Conservation (phyloP, 2,113 vertebrate genomes). For the Setophaga kirtlandii region DNA sequence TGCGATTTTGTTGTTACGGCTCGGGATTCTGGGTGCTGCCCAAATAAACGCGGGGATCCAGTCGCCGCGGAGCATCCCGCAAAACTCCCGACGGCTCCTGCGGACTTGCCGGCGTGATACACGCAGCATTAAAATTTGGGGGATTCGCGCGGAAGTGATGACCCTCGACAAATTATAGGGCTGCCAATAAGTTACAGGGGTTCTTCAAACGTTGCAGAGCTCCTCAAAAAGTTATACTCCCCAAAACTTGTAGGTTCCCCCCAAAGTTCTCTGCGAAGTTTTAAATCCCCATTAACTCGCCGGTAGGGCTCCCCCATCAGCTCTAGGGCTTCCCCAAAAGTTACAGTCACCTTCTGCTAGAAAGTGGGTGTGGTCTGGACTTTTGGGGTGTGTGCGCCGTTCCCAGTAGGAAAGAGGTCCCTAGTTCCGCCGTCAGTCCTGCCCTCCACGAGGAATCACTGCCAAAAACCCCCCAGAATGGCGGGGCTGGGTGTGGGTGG, state of each 20-base stretch:
- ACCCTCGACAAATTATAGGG: not conserved
- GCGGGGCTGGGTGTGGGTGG: not conserved
- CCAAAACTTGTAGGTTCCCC: accelerated
- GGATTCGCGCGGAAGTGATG: not conserved
- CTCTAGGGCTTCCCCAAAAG: not conserved
- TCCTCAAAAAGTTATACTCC: not conserved
- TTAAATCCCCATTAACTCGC: not conserved
- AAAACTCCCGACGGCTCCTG: not conserved
- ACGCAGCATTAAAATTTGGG: not conserved
- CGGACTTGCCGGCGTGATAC: too few species aligned
- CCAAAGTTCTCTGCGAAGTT: not conserved
- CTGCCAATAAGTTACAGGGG: not conserved
- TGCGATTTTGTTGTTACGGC: accelerated
- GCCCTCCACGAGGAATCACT: accelerated
- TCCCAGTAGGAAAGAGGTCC: not conserved
- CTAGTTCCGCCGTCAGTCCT: not conserved
- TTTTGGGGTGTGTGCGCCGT: not conserved
- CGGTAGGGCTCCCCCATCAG: not conserved
- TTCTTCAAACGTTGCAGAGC: not conserved
- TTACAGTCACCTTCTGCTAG: not conserved
- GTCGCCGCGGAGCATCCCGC: not conserved
- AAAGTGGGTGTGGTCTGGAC: not conserved
- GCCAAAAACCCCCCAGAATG: not conserved
- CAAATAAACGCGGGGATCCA: not conserved
- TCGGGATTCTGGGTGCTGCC: not conserved